Conservation (phyloP, 2,113 vertebrate species). For the Serinus canaria region DNA sequence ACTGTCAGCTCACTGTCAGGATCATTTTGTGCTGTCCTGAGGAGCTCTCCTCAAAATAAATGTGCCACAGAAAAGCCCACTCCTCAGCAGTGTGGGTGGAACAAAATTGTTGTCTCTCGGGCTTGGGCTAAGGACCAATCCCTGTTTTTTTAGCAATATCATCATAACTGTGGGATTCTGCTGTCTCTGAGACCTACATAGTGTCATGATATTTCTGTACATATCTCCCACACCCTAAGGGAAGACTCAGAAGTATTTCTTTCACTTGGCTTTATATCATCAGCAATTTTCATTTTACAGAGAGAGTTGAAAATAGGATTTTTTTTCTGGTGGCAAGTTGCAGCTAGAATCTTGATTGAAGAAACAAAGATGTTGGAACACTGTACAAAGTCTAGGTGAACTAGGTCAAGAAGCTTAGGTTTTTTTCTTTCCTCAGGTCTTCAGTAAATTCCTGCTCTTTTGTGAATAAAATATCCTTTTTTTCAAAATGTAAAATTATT, state of each 20-base stretch:
- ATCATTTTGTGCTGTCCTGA: neutral
- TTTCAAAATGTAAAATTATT: neutral
- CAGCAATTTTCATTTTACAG: neutral
- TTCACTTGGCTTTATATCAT: neutral
- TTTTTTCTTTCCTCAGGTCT: neutral
- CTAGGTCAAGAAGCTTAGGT: neutral
- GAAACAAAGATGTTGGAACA: neutral
- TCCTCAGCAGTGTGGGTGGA: neutral
- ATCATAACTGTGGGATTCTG: neutral
- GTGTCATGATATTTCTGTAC: neutral
- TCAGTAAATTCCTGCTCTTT: neutral
- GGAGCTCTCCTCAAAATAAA: neutral
- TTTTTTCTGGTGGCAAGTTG: neutral
- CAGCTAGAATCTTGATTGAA: neutral
- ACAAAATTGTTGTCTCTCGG: neutral
- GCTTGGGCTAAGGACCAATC: neutral
- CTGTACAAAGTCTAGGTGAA: neutral
- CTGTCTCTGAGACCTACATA: neutral
- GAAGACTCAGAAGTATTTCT: neutral
- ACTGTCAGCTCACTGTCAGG: neutral
- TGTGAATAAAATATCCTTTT: neutral
- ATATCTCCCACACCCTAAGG: neutral
- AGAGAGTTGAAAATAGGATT: neutral
- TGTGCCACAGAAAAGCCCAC: neutral
- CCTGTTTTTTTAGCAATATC: neutral